These are phyloP conservation scores for Synaphobranchus kaupii DNA, from an alignment of 2,797 vertebrate species.

Conservation along the genomic window DNA sequence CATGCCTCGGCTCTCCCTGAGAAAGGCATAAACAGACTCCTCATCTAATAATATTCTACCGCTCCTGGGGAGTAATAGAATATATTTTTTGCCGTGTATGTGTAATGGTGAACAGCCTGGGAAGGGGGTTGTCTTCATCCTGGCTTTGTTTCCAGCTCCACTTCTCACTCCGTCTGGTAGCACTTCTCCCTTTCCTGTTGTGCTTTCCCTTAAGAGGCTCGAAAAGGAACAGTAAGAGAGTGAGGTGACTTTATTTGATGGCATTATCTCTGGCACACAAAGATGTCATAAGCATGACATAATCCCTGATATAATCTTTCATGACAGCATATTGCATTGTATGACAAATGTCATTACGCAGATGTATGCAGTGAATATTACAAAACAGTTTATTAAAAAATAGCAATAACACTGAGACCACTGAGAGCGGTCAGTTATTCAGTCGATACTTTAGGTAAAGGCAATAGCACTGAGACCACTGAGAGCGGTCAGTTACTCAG, in stretches of 20 bases:
- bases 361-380: background rate
- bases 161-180: too few relatives aligned
- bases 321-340: too few relatives aligned
- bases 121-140: slow-evolving; percentile 42
- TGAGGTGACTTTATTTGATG: too few relatives aligned
- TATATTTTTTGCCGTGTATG: slow-evolving; percentile 34
- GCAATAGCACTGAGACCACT: too few relatives aligned
- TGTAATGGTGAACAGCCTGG: slow-evolving; percentile 54
- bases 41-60: slow-evolving; percentile 35
- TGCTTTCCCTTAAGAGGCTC: background rate
- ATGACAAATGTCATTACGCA: background rate
- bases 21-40: slow-evolving; percentile 35
- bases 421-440: too few relatives aligned
- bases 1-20: background rate
- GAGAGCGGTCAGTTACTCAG: too few relatives aligned
- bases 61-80: slow-evolving; percentile 42
- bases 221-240: background rate
- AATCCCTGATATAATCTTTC: background rate
- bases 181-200: background rate
- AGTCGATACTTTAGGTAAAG: too few relatives aligned
- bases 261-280: too few relatives aligned
- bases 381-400: too few relatives aligned
- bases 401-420: too few relatives aligned
- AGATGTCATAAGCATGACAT: too few relatives aligned
- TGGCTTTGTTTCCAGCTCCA: background rate